Evolutionary conservation across 2,113 vertebrate genomes (phyloP), one percentile per base, ranked within the genome.

Genomic region (Ammodytes dubius): DNA sequence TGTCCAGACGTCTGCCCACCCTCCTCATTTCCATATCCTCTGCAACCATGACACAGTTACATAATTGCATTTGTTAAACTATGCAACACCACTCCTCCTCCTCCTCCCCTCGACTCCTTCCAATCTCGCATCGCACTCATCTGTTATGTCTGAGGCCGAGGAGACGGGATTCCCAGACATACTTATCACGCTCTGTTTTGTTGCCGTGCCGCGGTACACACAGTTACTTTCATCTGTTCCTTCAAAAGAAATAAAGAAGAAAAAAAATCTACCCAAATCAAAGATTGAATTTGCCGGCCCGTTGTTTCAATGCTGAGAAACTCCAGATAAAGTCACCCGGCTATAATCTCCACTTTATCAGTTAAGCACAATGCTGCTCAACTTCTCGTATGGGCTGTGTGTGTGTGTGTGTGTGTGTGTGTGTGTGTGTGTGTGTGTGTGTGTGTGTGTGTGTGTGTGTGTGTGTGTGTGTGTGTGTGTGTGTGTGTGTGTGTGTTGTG

Each of bases 111-210:
- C 70, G 6, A 70, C 59, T 49, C 64, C 65, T 46, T 79, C 68
- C 79, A 68, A 70, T 76, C 75, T 86, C 80, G 57, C 74, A 81
- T 92, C 80, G 4, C 82, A 77, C 87, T 89, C 77, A 63, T 92
- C 74, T 90, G 88, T 90, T 93, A 90, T 87, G 89, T 95, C 94
- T 94, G 91, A 90, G 86, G 83, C 90, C 49, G 64, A 82, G 85
- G 93, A 94, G 92, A 88, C 88, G 79, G 88, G 89, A 90, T 86
- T 90, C 88, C 91, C 91, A 94, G 94, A 96, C 93, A 89, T 87
- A 92, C 91, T 93, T 92, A 94, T 92, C 94, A 88, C 87, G 87
- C 84, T 81, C 84, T 87, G 82, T 86, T 87, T 81, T 86, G 69
- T 79, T 71, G 64, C 77, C 37, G 88, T 82, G 81, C 90, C 81